Percentiles rank a stretch among this genome's conserved stretches.
Conservation (phyloP, 2,797 vertebrate species). For the Smutsia gigantea region DNA sequence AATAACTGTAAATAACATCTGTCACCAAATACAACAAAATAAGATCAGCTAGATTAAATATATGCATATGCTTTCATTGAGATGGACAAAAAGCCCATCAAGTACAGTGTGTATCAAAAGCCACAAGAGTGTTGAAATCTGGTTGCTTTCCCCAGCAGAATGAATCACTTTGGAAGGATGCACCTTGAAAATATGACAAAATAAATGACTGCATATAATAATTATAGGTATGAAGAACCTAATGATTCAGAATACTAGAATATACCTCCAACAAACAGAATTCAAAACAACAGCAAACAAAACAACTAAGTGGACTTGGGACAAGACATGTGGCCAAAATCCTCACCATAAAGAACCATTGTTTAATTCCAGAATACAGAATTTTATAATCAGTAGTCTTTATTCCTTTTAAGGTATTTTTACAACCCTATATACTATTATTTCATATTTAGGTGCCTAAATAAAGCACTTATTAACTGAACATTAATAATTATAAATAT, state of each 20-base stretch:
- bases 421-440: too few relatives aligned
- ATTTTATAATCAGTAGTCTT: too few relatives aligned
- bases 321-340: conserved; percentile 61
- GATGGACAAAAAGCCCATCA: not conserved
- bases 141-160: not conserved
- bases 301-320: not conserved
- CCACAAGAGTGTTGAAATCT: not conserved
- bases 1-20: not conserved
- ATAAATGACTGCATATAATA: not conserved
- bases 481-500: too few relatives aligned
- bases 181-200: not conserved
- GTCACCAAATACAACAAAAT: not conserved
- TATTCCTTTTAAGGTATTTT: too few relatives aligned
- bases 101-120: not conserved
- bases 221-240: not conserved
- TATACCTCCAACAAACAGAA: not conserved
- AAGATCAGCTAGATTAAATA: not conserved
- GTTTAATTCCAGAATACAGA: not conserved
- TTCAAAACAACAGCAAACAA: not conserved
- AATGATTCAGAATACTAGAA: not conserved
- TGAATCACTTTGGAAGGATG: not conserved
- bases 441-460: too few relatives aligned
- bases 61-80: not conserved
- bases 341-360: conserved; percentile 23
- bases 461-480: too few relatives aligned